Base-by-base conservation (phyloP, 2,888 invertebrate genomes). In the Cerastis rubricosa region DNA sequence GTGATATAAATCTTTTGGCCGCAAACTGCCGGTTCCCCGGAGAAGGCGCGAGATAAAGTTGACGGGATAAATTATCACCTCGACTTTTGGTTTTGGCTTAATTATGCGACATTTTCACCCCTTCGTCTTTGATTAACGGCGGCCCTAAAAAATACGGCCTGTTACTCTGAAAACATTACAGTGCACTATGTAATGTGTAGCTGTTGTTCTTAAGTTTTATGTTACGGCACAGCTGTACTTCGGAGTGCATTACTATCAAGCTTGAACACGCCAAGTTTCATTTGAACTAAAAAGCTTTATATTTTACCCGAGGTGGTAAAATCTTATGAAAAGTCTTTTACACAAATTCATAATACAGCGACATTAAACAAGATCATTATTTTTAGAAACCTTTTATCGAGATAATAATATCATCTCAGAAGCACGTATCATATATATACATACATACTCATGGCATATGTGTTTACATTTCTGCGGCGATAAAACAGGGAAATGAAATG, bases 1-100 rank as follows among this genome's bases (percentile, higher is more conserved):
- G n/a, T 70, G 71, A 66, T 73, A 85, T 80, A 86, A 86, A 85
- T 86, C 80, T 83, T 75, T 71, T 70, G 45, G 54, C 63, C 54
- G 47, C 80, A 77, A 65, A 75, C 66, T 66, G 71, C 70, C 49
- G 25, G 57, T 29, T 51, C 47, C 73, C 63, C 43, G 2, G 65
- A 64, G 72, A 29, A 75, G 47, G n/a, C 45, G 40, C 12, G 51
- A 61, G 57, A 72, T 75, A 70, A 78, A 72, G 57, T 81, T 76
- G 69, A 71, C 51, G 35, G 57, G 68, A 74, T 71, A 59, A 78
- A 40, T 71, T 74, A 74, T 78, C 76, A 74, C 69, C 63, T 65
- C 57, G 69, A 74, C n/a, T 71, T 76, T 76, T 79, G 71, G 61
- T 82, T 76, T 78, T 29, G 71, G 47, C 66, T 43, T 80, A 68